Percentiles rank a stretch among this genome's conserved stretches.
Conservation (phyloP, 2,797 vertebrate species). For the Amblyopsis hoosieri region DNA sequence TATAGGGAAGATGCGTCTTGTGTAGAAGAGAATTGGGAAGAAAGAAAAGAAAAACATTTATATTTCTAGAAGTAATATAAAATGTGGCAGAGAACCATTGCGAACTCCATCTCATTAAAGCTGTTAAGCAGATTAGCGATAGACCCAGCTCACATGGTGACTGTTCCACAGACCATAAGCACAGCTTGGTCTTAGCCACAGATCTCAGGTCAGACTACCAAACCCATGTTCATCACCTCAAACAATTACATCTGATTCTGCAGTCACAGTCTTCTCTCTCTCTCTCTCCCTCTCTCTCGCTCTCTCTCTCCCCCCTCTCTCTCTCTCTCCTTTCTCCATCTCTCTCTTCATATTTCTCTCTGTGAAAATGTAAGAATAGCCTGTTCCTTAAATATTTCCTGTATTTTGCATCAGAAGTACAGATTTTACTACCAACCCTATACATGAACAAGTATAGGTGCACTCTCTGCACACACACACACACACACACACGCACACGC, state of each 20-base stretch:
- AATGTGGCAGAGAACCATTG: constrained; percentile 14
- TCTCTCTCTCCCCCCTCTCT: background rate
- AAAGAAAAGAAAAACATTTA: too few species aligned
- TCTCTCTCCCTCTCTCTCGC: background rate
- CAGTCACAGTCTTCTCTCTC: constrained; percentile 5
- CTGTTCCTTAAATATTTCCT: too few species aligned
- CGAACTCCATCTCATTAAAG: constrained; percentile 59
- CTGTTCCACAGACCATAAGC: constrained; percentile 48
- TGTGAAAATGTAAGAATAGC: too few species aligned
- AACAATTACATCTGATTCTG: constrained; percentile 20
- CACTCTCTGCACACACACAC: too few species aligned
- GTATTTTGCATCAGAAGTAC: too few species aligned
- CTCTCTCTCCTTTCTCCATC: background rate
- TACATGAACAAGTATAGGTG: too few species aligned
- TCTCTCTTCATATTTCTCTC: background rate
- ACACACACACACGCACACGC: too few species aligned
- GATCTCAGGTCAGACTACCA: constrained; percentile 53
- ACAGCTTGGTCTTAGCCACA: constrained; percentile 43
- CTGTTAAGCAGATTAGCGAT: constrained; percentile 71
- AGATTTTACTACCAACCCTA: too few species aligned
- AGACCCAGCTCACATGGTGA: constrained; percentile 59
- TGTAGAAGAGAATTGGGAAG: background rate
- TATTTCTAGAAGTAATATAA: too few species aligned
- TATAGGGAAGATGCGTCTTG: background rate
- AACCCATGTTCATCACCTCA: constrained; percentile 18